Evolutionary conservation across 2,797 vertebrate genomes (phyloP).

Genomic region (Passerculus sandwichensis): DNA sequence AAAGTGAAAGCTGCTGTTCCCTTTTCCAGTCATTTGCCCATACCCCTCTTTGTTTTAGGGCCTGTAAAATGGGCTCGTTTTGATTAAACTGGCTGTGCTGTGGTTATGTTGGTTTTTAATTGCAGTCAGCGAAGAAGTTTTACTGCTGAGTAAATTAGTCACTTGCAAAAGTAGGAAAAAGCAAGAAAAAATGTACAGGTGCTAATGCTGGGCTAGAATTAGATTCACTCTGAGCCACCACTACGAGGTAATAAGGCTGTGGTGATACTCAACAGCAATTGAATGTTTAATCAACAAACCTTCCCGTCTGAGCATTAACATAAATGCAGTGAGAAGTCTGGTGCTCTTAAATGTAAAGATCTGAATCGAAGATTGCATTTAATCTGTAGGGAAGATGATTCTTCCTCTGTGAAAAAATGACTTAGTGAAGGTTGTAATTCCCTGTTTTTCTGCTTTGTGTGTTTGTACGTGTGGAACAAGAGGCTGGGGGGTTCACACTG

Average conservation of each 20-base stretch:
- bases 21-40: not conserved
- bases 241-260: not conserved
- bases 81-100: not conserved
- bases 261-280: not conserved
- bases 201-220: not conserved
- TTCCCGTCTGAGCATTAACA: not conserved
- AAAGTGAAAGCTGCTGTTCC: not conserved
- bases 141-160: not conserved
- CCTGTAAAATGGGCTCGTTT: not conserved
- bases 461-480: not conserved
- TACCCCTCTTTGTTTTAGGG: not conserved
- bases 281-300: constrained; percentile 31
- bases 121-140: not conserved
- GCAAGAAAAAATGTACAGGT: not conserved
- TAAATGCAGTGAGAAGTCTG: not conserved
- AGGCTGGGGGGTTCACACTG: not conserved
- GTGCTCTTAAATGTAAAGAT: not conserved
- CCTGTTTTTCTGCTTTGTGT: not conserved
- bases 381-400: not conserved
- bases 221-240: not conserved
- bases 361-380: not conserved
- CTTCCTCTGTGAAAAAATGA: not conserved
- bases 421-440: not conserved
- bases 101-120: not conserved
- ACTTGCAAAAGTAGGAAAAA: not conserved